Percentiles rank a stretch among this genome's conserved stretches.
Evolutionary conservation across 2,888 invertebrate species (phyloP).

Genomic region (Trissolcus japonicus): DNA sequence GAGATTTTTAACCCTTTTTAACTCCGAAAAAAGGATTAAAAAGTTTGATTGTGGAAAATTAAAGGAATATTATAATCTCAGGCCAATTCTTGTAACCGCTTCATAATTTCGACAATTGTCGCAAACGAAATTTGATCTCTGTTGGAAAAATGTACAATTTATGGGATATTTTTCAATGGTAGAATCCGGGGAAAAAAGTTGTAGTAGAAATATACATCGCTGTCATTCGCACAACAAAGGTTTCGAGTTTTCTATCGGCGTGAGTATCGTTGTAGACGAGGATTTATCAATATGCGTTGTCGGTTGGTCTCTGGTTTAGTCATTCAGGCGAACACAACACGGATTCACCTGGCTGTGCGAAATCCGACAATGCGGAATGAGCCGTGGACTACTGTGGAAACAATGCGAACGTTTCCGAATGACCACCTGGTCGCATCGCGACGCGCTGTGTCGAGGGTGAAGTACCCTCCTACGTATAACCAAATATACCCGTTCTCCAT

Average conservation of each 20-base stretch:
- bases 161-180: background rate
- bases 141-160: background rate
- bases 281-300: slow-evolving; percentile 56
- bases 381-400: slow-evolving; percentile 57
- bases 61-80: background rate
- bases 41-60: no score
- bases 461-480: slow-evolving; percentile 47
- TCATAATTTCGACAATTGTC: background rate
- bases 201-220: slow-evolving; percentile 29
- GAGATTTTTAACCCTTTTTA: no score
- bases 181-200: slow-evolving; percentile 10
- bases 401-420: slow-evolving; percentile 62
- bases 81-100: background rate
- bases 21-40: no score
- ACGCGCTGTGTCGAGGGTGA: slow-evolving; percentile 45
- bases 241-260: slow-evolving; percentile 56
- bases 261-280: slow-evolving; percentile 41
- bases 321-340: slow-evolving; percentile 51
- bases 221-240: slow-evolving; percentile 53
- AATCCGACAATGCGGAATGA: slow-evolving; percentile 62
- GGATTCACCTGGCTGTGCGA: slow-evolving; percentile 65
- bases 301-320: slow-evolving; percentile 57
- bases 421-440: slow-evolving; percentile 62
- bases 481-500: slow-evolving; percentile 47
- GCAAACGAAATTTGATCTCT: background rate